Evolutionary conservation across 2,888 invertebrate species (phyloP).

Genomic region (Zygogramma bicolorata): DNA sequence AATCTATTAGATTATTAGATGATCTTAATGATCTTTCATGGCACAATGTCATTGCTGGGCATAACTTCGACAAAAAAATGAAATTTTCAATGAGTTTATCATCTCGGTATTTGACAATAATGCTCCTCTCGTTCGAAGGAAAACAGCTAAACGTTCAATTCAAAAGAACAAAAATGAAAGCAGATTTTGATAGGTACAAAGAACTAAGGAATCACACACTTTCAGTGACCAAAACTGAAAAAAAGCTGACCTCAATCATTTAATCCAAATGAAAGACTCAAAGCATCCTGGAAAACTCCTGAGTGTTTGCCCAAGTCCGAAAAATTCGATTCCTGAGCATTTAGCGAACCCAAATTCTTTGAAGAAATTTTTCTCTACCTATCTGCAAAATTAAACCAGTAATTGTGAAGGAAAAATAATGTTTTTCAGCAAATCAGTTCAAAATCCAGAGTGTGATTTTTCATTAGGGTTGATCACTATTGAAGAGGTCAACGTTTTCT

Average conservation of each 20-base stretch:
- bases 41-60: neutral
- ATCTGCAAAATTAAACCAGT: neutral
- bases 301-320: neutral
- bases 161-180: neutral
- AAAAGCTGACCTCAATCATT: constrained; percentile 2
- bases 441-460: neutral
- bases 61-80: neutral
- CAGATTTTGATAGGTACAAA: neutral
- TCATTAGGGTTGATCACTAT: too few species aligned
- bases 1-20: too few species aligned
- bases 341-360: neutral
- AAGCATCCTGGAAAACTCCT: neutral
- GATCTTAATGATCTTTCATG: too few species aligned
- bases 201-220: constrained; percentile 5
- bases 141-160: neutral
- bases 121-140: neutral
- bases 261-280: neutral
- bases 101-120: neutral
- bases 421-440: neutral
- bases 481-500: neutral
- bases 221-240: neutral
- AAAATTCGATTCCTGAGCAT: constrained; percentile 3
- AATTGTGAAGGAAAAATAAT: constrained; percentile 8
- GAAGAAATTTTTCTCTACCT: constrained; percentile 4
- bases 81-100: neutral